Evolutionary conservation across 2,113 vertebrate genomes (phyloP), one percentile per base, ranked within the genome.

Genomic region (Hoplias malabaricus): DNA sequence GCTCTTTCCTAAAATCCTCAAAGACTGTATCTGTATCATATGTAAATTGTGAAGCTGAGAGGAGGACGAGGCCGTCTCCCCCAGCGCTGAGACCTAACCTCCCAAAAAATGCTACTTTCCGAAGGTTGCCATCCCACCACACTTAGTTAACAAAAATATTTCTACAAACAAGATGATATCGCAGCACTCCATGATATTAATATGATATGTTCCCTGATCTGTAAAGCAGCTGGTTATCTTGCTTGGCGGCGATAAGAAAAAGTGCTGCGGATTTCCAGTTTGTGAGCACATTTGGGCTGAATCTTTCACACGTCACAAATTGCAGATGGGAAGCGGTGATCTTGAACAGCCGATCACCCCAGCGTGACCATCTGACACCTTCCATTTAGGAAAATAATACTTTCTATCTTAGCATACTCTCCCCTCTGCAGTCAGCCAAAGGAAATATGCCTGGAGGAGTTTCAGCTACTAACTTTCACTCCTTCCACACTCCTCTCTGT

Each of bases 341-440:
- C 98, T 99, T 95, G 97, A 99, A 99, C 97, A 98, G 95, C 97
- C 95, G 98, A 96, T 96, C 98, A 98, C 96, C 97, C 96, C 96
- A 95, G 95, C 93, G 95, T 99, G 98, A 99, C 98, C 95, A 97
- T 98, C 97, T 99, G 98, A 99, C 98, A 99, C 97, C 97, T 99
- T 99, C 96, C 96, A 99, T 99, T 99, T 99, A 99, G 98, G 98
- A 99, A 98, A 99, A 99, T 98, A 98, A 99, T 99, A 98, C 98
- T 98, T 98, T 98, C 96, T 96, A 96, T 98, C 96, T 96, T 96
- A 98, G 96, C 95, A 98, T 98, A 98, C 94, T 98, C 96, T 93
- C 95, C 96, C 95, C 96, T 95, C 95, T 95, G 94, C 95, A 97
- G 94, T 95, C 94, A 94, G 95, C 92, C 94, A 94, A 93, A 95